phyloP scores from a whole-genome alignment of 2,797 vertebrate species.

The Tokudaia tokunoshimensis region DNA sequence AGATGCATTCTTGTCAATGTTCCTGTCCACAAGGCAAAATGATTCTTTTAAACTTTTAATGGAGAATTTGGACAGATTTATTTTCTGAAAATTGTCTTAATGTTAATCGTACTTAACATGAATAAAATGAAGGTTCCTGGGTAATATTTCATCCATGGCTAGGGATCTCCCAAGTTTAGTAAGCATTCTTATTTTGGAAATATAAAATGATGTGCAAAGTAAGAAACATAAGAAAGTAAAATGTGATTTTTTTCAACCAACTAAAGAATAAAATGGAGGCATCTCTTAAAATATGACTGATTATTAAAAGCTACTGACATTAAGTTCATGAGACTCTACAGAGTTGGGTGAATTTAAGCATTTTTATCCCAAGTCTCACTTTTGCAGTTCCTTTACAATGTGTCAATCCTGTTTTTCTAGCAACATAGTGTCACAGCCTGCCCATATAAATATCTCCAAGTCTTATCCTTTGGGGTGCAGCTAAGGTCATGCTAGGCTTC shows the following conservation, averaged over 20 bases:
- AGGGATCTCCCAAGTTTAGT: background rate
- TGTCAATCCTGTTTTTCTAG: background rate
- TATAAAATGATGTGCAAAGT: background rate
- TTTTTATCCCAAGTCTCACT: background rate
- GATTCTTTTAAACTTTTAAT: background rate
- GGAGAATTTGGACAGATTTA: background rate
- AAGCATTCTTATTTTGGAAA: background rate
- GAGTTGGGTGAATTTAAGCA: too few relatives aligned
- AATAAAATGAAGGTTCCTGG: background rate
- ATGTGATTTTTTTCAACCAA: constrained; percentile 21
- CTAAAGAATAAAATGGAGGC: background rate
- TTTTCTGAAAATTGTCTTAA: background rate
- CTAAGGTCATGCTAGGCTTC: background rate
- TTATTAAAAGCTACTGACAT: background rate
- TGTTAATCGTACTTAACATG: background rate
- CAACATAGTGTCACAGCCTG: rapidly evolving
- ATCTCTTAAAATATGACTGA: background rate
- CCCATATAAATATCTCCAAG: background rate
- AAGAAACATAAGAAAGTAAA: constrained; percentile 25
- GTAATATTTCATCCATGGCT: background rate
- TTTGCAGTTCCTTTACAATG: background rate
- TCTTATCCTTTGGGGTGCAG: background rate
- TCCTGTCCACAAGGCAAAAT: background rate
- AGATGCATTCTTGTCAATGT: background rate
- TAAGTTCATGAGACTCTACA: background rate